Conservation (phyloP, 2,113 vertebrate species). For the Podarcis cretensis region DNA sequence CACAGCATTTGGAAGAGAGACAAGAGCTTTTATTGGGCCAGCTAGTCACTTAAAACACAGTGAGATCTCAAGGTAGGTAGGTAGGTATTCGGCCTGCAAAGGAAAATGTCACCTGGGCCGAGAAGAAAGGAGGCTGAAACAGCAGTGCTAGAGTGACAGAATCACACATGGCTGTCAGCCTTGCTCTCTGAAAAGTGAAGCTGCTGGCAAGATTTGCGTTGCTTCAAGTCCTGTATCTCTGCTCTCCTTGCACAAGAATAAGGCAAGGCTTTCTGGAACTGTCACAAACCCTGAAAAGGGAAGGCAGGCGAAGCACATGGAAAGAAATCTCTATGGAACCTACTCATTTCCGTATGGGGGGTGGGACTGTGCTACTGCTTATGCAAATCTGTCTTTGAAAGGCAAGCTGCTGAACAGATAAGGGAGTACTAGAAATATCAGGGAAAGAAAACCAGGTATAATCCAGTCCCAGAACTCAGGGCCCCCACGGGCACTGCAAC, state of each 20-base stretch:
- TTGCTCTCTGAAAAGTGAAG: neutral
- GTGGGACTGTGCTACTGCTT: neutral
- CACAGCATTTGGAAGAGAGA: neutral
- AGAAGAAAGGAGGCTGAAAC: neutral
- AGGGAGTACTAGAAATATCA: too few relatives aligned
- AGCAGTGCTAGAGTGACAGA: neutral
- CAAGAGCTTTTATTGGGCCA: neutral
- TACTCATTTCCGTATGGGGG: neutral
- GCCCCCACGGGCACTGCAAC: too few relatives aligned
- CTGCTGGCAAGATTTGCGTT: too few relatives aligned
- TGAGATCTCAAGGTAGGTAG: neutral
- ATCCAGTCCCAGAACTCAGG: too few relatives aligned
- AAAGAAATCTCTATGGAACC: neutral
- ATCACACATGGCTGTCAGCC: too few relatives aligned
- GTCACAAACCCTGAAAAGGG: neutral
- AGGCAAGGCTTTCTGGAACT: neutral
- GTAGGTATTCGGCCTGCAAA: neutral
- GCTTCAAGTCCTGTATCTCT: neutral
- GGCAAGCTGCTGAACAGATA: neutral
- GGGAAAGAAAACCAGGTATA: too few relatives aligned
- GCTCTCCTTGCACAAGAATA: neutral
- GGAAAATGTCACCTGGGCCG: neutral
- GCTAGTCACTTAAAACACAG: neutral
- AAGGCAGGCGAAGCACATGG: neutral
- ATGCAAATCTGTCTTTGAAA: neutral